Base-by-base conservation (phyloP, 1,140 invertebrate species). In the Achatina immaculata region DNA sequence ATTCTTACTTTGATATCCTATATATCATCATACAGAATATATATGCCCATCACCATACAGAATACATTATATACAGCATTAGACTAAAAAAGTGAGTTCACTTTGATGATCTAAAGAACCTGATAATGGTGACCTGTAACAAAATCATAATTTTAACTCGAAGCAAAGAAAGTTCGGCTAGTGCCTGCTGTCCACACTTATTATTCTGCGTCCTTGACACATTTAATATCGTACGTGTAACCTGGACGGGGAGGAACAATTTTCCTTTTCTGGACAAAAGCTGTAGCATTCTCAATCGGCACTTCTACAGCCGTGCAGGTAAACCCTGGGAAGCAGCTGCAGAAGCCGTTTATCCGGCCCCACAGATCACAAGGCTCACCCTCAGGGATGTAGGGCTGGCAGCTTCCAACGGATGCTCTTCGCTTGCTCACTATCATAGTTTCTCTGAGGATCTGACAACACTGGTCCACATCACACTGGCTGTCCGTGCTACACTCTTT, bases 361-460 rank as follows among this genome's bases (percentile, higher is more conserved):
- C 28, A 62, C 7, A 62, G 6, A 62, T 62, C 58, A 16, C 58
- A 62, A 31, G 58, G 19, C 16, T 62, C 2, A 31, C 58, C 58
- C 31, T 62, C 58, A 31, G n/a, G 58, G 28, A 62, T 62, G 58
- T 62, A 62, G 31, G 19, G 28, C 28, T 62, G 28, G 28, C 58
- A 62, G 4, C n/a, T 62, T 62, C 58, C 58, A 31, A 36, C 1
- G 34, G 28, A 2, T 3, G 11, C 38, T 31, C 71, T 43, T 51
- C 48, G 11, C 34, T 48, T 73, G 71, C 71, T 73, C 19, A 48
- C 43, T 0, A 73, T 31, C 71, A 73, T 73, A 28, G 48, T 48
- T 11, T 73, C 42, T 28, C 71, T 73, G 43, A 73, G 42, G 40
- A 73, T 73, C 45, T 73, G 71, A 73, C 71, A 73, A 34, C 71